These are phyloP conservation scores for Lottia scabra DNA, from an alignment of 2,888 invertebrate genomes.

Conservation along the genomic window DNA sequence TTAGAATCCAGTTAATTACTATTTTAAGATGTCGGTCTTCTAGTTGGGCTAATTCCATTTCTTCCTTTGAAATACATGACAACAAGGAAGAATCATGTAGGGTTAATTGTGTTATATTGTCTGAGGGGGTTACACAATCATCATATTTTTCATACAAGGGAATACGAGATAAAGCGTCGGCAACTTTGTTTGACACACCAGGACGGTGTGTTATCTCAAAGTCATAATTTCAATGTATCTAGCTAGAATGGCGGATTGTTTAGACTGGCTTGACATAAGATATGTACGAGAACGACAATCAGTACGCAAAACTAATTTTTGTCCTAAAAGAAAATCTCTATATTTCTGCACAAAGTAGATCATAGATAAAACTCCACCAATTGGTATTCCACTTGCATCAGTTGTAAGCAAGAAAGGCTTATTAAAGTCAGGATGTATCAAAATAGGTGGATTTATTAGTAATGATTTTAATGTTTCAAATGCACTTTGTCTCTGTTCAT, in stretches of 20 bases:
- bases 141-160: neutral
- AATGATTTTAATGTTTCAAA: neutral
- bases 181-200: neutral
- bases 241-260: neutral
- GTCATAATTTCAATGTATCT: neutral
- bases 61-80: neutral
- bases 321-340: neutral
- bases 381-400: neutral
- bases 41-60: neutral
- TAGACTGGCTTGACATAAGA: neutral
- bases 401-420: neutral
- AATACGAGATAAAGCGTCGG: neutral
- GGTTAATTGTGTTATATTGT: neutral
- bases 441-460: neutral
- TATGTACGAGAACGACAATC: neutral
- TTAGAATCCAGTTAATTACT: neutral
- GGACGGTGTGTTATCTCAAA: neutral
- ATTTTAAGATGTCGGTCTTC: neutral
- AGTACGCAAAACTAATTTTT: neutral
- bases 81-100: neutral
- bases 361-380: neutral
- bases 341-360: neutral
- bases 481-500: neutral
- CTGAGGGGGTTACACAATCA: neutral
- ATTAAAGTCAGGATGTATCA: neutral